Conservation (phyloP, 2,113 vertebrate species). For the Harpagus bidentatus region DNA sequence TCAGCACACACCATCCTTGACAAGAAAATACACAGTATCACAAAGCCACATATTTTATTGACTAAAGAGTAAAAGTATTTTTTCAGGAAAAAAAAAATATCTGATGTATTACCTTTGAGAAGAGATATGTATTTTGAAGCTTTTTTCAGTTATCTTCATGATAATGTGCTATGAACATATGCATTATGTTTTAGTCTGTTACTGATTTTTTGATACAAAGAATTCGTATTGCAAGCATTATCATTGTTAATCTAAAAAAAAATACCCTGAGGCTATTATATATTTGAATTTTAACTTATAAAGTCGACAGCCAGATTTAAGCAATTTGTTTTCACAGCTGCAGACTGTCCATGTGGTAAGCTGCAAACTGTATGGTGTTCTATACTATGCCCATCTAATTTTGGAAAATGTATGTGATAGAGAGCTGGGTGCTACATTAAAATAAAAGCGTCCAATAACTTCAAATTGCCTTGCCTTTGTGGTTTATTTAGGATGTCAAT, state of each 20-base stretch:
- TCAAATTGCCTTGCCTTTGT: background rate
- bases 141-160: conserved; percentile 62
- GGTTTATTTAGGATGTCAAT: conserved; percentile 25
- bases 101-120: conserved; percentile 27
- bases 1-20: background rate
- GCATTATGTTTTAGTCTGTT: conserved; percentile 57
- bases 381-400: conserved; percentile 35
- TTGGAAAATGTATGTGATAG: conserved; percentile 60
- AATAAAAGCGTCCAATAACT: conserved; percentile 67
- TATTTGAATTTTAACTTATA: conserved; percentile 67
- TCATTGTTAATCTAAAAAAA: conserved; percentile 52
- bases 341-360: conserved; percentile 60
- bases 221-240: conserved; percentile 37
- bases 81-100: conserved; percentile 44
- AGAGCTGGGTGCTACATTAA: conserved; percentile 65
- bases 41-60: conserved; percentile 57
- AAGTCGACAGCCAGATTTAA: conserved; percentile 64
- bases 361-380: conserved; percentile 19
- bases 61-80: conserved; percentile 67
- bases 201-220: conserved; percentile 44
- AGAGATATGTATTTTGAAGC: conserved; percentile 69
- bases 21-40: background rate
- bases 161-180: conserved; percentile 54
- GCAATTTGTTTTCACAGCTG: conserved; percentile 72
- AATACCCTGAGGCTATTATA: conserved; percentile 43